A percentile compares a stretch with the other conserved stretches of the same genome.
phyloP scores from a whole-genome alignment of 1,140 invertebrate species.

The Heliconius congener region DNA sequence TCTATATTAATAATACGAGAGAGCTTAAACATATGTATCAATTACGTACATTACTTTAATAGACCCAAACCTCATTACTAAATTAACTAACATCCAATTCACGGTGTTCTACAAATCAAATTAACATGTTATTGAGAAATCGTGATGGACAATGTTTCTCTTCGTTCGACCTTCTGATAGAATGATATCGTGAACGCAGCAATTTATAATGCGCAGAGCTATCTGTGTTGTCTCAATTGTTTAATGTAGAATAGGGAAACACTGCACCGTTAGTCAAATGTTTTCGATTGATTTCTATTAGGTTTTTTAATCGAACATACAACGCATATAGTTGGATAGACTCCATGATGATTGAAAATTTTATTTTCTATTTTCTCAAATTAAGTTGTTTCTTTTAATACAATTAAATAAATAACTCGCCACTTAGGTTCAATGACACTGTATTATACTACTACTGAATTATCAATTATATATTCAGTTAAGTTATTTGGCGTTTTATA shows the following conservation, averaged over 20 bases:
- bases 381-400: no score
- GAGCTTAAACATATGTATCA: neutral
- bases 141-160: slow-evolving; percentile 47
- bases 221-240: neutral
- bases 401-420: no score
- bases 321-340: no score
- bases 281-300: neutral
- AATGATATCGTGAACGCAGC: neutral
- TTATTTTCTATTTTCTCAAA: neutral
- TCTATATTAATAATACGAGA: no score
- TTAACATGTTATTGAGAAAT: slow-evolving; percentile 53
- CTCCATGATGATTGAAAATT: no score
- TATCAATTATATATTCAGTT: no score
- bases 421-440: no score
- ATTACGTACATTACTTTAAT: neutral
- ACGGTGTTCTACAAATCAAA: slow-evolving; percentile 53
- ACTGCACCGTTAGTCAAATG: neutral
- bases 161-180: slow-evolving; percentile 21
- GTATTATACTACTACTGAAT: no score
- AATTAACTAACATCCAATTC: slow-evolving; percentile 49
- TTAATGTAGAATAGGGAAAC: neutral
- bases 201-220: neutral
- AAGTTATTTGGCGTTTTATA: no score
- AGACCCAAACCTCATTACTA: slow-evolving; percentile 30
- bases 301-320: neutral